Evolutionary conservation across 2,888 invertebrate genomes (phyloP).

Genomic region (Pecten maximus): DNA sequence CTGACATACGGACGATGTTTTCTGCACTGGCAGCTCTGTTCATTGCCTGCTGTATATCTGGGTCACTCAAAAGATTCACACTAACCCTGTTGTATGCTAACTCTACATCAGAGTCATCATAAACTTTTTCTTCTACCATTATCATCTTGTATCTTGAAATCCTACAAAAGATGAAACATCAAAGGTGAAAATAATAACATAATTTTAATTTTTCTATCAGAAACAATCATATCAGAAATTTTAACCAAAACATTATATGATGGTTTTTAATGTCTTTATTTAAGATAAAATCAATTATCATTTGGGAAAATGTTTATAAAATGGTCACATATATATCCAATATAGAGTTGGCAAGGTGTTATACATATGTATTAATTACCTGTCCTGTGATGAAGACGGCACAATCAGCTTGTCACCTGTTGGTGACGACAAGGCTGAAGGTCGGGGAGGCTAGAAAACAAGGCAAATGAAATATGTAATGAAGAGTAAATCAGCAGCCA

Average conservation of each 20-base stretch:
- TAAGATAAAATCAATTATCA: too few species aligned
- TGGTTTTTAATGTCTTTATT: too few species aligned
- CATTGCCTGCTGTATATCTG: conserved; percentile 78
- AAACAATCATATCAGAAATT: too few species aligned
- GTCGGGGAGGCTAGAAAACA: conserved; percentile 47
- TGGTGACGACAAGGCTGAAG: conserved; percentile 50
- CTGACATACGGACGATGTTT: conserved; percentile 57
- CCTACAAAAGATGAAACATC: conserved; percentile 44
- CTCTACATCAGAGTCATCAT: conserved; percentile 63
- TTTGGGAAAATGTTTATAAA: too few species aligned
- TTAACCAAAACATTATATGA: too few species aligned
- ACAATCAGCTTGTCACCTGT: conserved; percentile 38
- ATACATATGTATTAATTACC: conserved; percentile 36
- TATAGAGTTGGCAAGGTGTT: too few species aligned
- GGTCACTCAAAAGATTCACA: conserved; percentile 88
- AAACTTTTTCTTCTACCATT: conserved; percentile 54
- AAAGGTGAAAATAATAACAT: too few species aligned
- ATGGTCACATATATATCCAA: too few species aligned
- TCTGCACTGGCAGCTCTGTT: conserved; percentile 79
- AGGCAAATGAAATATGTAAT: not conserved
- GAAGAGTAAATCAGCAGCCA: too few species aligned
- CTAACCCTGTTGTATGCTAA: conserved; percentile 83
- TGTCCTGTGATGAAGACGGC: conserved; percentile 41
- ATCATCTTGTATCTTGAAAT: conserved; percentile 58
- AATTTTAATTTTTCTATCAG: not conserved